Evolutionary conservation across 2,797 vertebrate genomes (phyloP), one percentile per base, ranked within the genome.

Genomic region (Dromococcyx pavoninus): DNA sequence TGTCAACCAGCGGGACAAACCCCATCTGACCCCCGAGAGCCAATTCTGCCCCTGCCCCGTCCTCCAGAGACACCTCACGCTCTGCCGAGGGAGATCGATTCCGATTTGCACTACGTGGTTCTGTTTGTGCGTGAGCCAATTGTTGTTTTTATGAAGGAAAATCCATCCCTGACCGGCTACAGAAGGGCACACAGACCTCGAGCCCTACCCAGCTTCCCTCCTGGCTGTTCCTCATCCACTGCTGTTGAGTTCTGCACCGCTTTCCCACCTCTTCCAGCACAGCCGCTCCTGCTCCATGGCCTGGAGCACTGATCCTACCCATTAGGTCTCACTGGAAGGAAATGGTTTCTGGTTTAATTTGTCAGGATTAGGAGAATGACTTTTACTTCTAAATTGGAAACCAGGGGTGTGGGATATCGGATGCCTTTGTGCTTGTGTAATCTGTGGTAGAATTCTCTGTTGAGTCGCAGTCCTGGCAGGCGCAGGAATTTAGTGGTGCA

Each of bases 371-470:
- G 58, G 18, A 24, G 35, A 25, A 14, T 1, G n/a, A 5, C n/a
- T 70, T 58, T 5, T 8, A 21, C 32, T 53, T 24, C 56, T 12
- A 21, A 2, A 30, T 65, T 66, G 51, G 79, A 7, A 17, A 2
- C 3, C 1, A 39, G 24, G 24, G 30, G 46, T 4, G 4, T 1
- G 8, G 41, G 54, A 71, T 51, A 18, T 7, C 3, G 13, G 73
- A 10, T 65, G 71, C 69, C 12, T 1, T 2, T 0, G 43, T 39
- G 32, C 9, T 24, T 2, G n/a, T 10, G 71, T 2, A 10, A 53
- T 1, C 11, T 24, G 0, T 0, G 28, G 33, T 3, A 14, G 0
- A 1, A 11, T 5, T 74, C 65, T 91, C 75, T 5, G n/a, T 1
- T 14, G 10, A 0, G 51, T 7, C 32, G 44, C 76, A 2, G 50